Evolutionary conservation across 2,888 invertebrate genomes (phyloP).

Genomic region (Drosophila quinaria): DNA sequence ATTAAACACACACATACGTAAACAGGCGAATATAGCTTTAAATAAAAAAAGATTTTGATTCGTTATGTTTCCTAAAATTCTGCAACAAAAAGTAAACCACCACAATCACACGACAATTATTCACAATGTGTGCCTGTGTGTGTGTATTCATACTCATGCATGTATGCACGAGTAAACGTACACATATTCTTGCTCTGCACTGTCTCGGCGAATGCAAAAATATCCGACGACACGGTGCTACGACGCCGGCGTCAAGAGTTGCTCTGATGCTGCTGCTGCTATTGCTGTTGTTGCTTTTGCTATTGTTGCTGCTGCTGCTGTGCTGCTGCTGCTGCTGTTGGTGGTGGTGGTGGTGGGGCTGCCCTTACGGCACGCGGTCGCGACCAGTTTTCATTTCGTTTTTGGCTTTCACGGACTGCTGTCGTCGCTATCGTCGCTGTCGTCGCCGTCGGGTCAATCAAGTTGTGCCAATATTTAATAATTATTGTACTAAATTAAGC

Average conservation of each 20-base stretch:
- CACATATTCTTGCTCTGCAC: conserved; percentile 16
- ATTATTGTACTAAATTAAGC: conserved; percentile 28
- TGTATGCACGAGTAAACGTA: conserved; percentile 4
- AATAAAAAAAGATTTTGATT: not conserved
- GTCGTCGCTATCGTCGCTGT: conserved; percentile 41
- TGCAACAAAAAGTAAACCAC: conserved; percentile 24
- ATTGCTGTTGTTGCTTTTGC: conserved; percentile 30
- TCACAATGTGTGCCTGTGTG: not conserved
- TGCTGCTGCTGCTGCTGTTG: conserved; percentile 16
- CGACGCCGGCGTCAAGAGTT: conserved; percentile 34
- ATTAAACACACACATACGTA: conserved; percentile 4
- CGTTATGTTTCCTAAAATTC: conserved; percentile 15
- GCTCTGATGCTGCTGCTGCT: conserved; percentile 27
- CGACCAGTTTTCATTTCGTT: conserved; percentile 75
- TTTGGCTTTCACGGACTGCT: conserved; percentile 66
- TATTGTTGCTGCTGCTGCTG: conserved; percentile 19
- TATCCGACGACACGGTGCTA: conserved; percentile 35
- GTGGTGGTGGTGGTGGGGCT: conserved; percentile 32
- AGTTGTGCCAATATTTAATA: conserved; percentile 40
- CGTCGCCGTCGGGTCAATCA: conserved; percentile 62
- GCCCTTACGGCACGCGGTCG: conserved; percentile 66
- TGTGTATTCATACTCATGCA: conserved; percentile 8
- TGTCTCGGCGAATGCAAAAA: conserved; percentile 44
- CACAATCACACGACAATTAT: conserved; percentile 17
- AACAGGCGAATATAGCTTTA: not conserved